phyloP scores from a whole-genome alignment of 2,888 invertebrate genomes.

The Acheta domesticus region DNA sequence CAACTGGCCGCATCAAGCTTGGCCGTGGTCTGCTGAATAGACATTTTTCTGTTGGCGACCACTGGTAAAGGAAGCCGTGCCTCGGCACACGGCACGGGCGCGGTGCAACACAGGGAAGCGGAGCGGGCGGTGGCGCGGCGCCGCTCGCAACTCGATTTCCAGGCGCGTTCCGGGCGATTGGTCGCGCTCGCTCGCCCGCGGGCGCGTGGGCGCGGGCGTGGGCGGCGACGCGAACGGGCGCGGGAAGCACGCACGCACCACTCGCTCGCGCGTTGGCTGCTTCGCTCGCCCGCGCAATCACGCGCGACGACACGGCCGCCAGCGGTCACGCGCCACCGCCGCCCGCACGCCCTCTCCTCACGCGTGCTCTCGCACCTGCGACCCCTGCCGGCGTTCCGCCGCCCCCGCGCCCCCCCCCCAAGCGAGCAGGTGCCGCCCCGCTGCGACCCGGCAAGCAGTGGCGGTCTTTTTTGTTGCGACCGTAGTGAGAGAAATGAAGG shows the following conservation, averaged over 20 bases:
- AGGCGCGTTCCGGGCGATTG: background rate
- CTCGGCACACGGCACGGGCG: too few relatives aligned
- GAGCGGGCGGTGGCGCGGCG: background rate
- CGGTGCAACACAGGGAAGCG: too few relatives aligned
- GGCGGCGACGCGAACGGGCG: background rate
- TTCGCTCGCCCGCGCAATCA: background rate
- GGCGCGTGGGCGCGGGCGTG: background rate
- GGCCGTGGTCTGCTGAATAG: too few relatives aligned
- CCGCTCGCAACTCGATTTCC: background rate
- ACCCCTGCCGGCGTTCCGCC: background rate
- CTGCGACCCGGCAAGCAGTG: background rate
- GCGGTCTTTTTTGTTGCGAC: too few relatives aligned
- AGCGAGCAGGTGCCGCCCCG: background rate
- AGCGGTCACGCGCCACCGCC: background rate
- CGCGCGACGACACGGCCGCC: background rate
- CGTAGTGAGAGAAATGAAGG: too few relatives aligned
- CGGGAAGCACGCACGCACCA: background rate
- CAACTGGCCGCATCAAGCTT: too few relatives aligned
- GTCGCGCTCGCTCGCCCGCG: background rate
- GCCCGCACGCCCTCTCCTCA: background rate
- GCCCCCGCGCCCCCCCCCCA: background rate
- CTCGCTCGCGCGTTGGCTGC: too few relatives aligned
- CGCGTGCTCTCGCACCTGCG: conserved; percentile 5
- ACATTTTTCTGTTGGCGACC: too few relatives aligned
- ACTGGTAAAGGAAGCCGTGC: too few relatives aligned